Evolutionary conservation across 2,888 invertebrate species (phyloP).

Genomic region (Troglohyphantes excavatus): DNA sequence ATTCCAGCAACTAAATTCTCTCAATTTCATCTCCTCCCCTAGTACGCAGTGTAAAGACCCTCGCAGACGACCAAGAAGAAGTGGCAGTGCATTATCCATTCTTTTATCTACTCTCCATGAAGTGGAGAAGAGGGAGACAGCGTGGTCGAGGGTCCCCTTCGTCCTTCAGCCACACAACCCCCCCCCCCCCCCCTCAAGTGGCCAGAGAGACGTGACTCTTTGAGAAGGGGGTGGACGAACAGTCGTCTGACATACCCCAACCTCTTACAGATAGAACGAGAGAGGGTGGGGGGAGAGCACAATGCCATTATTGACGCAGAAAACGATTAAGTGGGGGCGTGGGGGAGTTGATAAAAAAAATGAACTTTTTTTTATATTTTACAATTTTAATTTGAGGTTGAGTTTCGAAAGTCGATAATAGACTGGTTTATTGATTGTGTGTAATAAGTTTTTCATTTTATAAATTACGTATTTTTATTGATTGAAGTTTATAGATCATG

Average conservation of each 20-base stretch:
- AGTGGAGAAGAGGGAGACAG: conserved; percentile 10
- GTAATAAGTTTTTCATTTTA: no score
- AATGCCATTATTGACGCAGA: conserved; percentile 27
- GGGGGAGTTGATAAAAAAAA: not conserved
- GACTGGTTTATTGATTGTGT: no score
- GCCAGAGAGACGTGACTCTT: conserved; percentile 45
- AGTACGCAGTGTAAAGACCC: not conserved
- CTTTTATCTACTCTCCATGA: conserved; percentile 34
- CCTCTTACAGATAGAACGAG: not conserved
- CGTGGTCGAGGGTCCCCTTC: not conserved
- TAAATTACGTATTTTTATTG: no score
- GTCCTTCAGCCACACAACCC: not conserved
- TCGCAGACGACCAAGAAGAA: conserved; percentile 4
- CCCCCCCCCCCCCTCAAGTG: conserved; percentile 15
- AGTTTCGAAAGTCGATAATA: no score
- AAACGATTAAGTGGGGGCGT: conserved; percentile 20
- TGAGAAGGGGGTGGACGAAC: not conserved
- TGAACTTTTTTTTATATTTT: no score
- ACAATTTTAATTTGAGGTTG: no score
- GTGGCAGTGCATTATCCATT: conserved; percentile 48
- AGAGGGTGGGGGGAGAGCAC: not conserved
- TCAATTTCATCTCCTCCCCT: conserved; percentile 36
- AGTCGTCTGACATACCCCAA: not conserved
- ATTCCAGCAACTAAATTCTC: not conserved
- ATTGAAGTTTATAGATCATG: no score